phyloP scores from a whole-genome alignment of 2,113 vertebrate species.

The Vulpes ferrilata region DNA sequence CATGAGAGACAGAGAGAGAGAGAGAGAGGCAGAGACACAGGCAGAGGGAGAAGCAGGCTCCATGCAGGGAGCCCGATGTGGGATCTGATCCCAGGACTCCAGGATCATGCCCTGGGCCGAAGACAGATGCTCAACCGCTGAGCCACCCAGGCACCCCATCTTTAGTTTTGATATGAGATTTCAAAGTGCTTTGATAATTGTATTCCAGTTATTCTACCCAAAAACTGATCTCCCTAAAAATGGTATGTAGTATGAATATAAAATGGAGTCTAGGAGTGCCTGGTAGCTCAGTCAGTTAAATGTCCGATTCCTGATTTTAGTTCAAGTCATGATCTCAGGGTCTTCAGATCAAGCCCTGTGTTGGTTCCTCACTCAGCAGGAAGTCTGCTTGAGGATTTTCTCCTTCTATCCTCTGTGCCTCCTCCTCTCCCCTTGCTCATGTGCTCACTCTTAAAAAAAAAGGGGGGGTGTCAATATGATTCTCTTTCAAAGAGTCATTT shows the following conservation, averaged over 20 bases:
- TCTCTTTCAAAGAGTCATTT: not conserved
- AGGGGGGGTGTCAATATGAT: not conserved
- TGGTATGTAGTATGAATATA: not conserved
- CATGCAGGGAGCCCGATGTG: too few relatives aligned
- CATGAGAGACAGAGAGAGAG: too few relatives aligned
- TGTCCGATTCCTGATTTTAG: not conserved
- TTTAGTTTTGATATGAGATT: conserved; percentile 23
- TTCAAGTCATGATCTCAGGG: not conserved
- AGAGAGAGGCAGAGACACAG: too few relatives aligned
- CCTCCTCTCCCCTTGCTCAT: not conserved
- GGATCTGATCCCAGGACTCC: too few relatives aligned
- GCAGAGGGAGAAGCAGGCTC: too few relatives aligned
- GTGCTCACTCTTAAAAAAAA: not conserved
- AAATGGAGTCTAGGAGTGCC: not conserved
- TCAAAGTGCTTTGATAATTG: not conserved
- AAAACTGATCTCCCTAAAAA: not conserved
- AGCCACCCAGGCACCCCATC: too few relatives aligned
- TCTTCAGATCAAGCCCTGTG: not conserved
- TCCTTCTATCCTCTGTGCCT: not conserved
- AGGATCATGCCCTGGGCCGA: too few relatives aligned
- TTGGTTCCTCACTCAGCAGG: not conserved
- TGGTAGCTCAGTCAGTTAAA: not conserved
- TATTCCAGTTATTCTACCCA: not conserved
- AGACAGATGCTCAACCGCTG: too few relatives aligned
- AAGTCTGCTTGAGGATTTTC: not conserved